A percentile compares a stretch with the other conserved stretches of the same genome.
These are phyloP conservation scores for Sprattus sprattus DNA, from an alignment of 2,113 vertebrate genomes.

Conservation along the genomic window DNA sequence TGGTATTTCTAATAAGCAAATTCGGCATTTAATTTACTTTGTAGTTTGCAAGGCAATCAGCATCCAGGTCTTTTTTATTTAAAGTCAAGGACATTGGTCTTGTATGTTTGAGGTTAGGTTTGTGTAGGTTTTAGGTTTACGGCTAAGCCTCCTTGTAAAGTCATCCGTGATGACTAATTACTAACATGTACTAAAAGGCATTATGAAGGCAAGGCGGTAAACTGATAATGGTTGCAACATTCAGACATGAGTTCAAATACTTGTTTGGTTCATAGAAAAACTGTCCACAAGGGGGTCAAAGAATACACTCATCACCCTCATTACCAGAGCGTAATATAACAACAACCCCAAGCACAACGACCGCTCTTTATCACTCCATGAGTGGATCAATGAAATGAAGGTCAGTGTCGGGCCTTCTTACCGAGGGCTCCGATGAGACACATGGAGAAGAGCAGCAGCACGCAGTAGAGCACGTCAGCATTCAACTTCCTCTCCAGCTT, in stretches of 20 bases:
- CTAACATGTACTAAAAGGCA: not conserved
- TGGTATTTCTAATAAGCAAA: no score
- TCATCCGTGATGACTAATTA: no score
- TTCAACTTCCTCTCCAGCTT: slow-evolving; percentile 88
- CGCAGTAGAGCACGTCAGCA: slow-evolving; percentile 79
- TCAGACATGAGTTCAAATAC: no score
- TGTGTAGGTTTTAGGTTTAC: no score
- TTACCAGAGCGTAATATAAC: not conserved
- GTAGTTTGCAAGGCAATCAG: no score
- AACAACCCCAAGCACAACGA: not conserved
- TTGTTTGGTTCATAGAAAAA: not conserved
- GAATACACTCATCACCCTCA: not conserved
- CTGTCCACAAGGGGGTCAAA: not conserved
- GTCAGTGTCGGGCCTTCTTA: slow-evolving; percentile 57
- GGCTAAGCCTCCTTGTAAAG: no score
- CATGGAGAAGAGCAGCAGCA: slow-evolving; percentile 86
- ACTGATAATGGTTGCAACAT: not conserved
- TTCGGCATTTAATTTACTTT: no score
- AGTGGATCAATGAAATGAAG: not conserved
- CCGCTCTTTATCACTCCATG: not conserved
- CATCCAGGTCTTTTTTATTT: no score
- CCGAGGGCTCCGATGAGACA: slow-evolving; percentile 86
- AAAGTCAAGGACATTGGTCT: no score
- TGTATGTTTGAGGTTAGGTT: no score
- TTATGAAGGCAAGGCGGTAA: not conserved